Evolutionary conservation across 2,797 vertebrate genomes (phyloP), one percentile per base, ranked within the genome.

Genomic region (Cuniculus paca): DNA sequence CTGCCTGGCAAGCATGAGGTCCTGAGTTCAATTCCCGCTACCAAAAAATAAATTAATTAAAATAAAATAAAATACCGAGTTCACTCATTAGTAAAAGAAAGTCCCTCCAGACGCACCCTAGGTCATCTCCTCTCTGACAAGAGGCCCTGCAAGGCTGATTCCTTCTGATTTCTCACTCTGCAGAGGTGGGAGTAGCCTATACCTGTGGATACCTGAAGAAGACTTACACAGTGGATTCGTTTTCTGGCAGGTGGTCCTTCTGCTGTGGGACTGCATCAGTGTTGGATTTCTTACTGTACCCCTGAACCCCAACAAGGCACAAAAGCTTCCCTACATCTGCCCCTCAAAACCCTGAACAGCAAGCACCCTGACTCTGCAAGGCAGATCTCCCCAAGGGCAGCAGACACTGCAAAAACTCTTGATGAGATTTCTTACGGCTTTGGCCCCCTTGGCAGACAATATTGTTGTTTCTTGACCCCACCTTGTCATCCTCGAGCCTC

Each of bases 51-150:
- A 54, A 54, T 19, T n/a, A n/a, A n/a, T n/a, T n/a, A n/a, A 52
- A 52, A 52, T 52, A 52, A 52, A 54, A 54, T 54, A 54, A 54
- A 54, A 61, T 39, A 28, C 12, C 12, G 26, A 86, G 24, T 60
- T 42, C 42, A 88, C 17, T 87, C 72, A 86, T 70, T 68, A 70
- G 56, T 81, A 95, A 82, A 86, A 89, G 60, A 74, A 88, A 87
- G 58, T 63, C 26, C 84, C 14, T 77, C 50, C 20, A 39, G 34
- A 45, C 26, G 87, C 82, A 81, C 4, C 12, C 50, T 42, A 17
- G 42, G 19, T 45, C 45, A 24, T 61, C 20, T 39, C 54, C 48
- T 45, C 28, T 20, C 20, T 63, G 36, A 20, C 42, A 36, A 48
- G 36, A 2, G 34, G 42, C 34, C 78, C 12, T 5, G 50, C 26